Percentiles rank a stretch among this genome's conserved stretches.
Conservation (phyloP, 2,797 vertebrate species). For the Echeneis naucrates region DNA sequence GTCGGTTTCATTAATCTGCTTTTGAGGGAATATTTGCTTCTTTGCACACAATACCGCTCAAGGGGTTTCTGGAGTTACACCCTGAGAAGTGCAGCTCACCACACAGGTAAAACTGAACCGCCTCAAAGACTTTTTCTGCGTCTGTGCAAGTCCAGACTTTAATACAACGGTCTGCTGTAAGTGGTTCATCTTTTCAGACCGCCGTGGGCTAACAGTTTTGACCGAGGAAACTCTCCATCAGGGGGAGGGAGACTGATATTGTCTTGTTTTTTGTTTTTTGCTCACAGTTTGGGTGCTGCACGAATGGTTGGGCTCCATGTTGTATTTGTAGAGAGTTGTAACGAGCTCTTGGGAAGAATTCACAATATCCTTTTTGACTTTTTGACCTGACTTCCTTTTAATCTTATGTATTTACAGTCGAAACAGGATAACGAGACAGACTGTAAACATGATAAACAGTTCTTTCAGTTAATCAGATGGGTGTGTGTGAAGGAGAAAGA, state of each 20-base stretch:
- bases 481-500: background rate
- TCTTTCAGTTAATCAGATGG: background rate
- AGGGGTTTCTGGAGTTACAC: background rate
- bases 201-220: background rate
- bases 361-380: too few species aligned
- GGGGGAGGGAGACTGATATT: too few species aligned
- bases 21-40: background rate
- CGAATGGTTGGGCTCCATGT: too few species aligned
- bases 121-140: conserved; percentile 6
- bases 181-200: background rate
- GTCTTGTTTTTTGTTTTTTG: too few species aligned
- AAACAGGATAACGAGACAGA: too few species aligned
- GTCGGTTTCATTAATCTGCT: background rate
- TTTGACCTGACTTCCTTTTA: too few species aligned
- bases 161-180: background rate
- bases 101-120: background rate
- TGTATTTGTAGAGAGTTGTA: too few species aligned
- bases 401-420: too few species aligned
- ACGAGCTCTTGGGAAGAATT: too few species aligned
- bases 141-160: background rate
- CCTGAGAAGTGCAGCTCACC: background rate
- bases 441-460: too few species aligned
- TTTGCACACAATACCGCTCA: background rate
- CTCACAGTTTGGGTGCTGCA: too few species aligned
- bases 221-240: too few species aligned